Evolutionary conservation across 2,113 vertebrate species (phyloP).

Genomic region (Mohoua ochrocephala): DNA sequence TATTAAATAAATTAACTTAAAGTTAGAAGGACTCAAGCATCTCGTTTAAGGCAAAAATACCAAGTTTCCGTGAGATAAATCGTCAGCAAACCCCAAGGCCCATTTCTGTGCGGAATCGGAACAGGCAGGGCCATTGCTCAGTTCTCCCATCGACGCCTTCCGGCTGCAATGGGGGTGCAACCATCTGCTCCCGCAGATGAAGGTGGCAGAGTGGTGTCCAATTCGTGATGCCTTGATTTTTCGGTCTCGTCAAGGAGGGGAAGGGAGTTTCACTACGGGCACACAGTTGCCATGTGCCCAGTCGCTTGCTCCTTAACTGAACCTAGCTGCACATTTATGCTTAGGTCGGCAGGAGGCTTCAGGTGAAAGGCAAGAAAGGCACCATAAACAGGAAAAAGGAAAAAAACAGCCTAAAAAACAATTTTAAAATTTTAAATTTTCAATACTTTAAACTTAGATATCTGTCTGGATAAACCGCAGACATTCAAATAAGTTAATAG

Average conservation of each 20-base stretch:
- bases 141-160: background rate
- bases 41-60: slow-evolving; percentile 87
- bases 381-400: slow-evolving; percentile 68
- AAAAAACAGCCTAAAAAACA: slow-evolving; percentile 27
- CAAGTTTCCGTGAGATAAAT: slow-evolving; percentile 84
- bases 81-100: slow-evolving; percentile 61
- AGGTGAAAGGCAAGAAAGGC: slow-evolving; percentile 79
- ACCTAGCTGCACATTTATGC: slow-evolving; percentile 23
- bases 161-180: background rate
- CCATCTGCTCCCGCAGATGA: background rate
- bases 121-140: background rate
- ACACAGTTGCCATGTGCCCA: background rate
- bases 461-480: slow-evolving; percentile 53
- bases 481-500: slow-evolving; percentile 59
- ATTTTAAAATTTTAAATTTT: slow-evolving; percentile 10
- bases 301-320: background rate
- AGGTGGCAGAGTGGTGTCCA: background rate
- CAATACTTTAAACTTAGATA: slow-evolving; percentile 36
- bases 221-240: slow-evolving; percentile 29
- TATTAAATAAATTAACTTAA: slow-evolving; percentile 92
- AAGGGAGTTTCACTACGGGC: background rate
- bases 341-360: slow-evolving; percentile 35
- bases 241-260: background rate
- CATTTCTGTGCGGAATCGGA: background rate
- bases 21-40: slow-evolving; percentile 85